Conservation (phyloP, 1,140 invertebrate genomes). For the Drosophila baimaii region DNA sequence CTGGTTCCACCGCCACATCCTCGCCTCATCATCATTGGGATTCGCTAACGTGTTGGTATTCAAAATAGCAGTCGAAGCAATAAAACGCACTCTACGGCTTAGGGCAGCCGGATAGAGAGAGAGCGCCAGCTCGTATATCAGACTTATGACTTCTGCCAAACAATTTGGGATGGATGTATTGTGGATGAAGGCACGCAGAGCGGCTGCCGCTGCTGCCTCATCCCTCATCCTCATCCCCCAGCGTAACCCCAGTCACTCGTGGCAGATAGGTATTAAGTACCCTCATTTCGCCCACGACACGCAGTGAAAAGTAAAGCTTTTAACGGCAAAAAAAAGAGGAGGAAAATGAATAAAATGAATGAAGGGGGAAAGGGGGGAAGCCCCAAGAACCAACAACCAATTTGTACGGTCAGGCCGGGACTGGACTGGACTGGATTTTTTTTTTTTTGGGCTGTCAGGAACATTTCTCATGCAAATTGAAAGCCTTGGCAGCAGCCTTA, state of each 20-base stretch:
- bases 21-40: conserved; percentile 5
- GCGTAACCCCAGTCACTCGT: conserved; percentile 15
- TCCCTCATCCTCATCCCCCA: not conserved
- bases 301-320: conserved; percentile 73
- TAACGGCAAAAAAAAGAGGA: conserved; percentile 52
- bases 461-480: conserved; percentile 67
- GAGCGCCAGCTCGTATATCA: conserved; percentile 69
- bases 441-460: conserved; percentile 53
- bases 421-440: conserved; percentile 29
- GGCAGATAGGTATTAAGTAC: conserved; percentile 77
- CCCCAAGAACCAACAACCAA: conserved; percentile 67
- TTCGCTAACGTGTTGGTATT: conserved; percentile 75
- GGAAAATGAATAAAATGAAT: conserved; percentile 33
- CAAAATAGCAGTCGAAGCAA: conserved; percentile 77
- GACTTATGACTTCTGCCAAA: conserved; percentile 72
- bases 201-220: not conserved
- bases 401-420: conserved; percentile 56
- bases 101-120: conserved; percentile 42
- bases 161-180: conserved; percentile 39
- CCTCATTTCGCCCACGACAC: conserved; percentile 80
- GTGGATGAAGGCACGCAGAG: conserved; percentile 7
- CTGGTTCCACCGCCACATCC: not conserved
- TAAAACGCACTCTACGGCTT: conserved; percentile 70
- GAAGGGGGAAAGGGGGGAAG: conserved; percentile 35
- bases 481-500: conserved; percentile 52